Conservation (phyloP, 2,113 vertebrate species). For the Odocoileus virginianus region DNA sequence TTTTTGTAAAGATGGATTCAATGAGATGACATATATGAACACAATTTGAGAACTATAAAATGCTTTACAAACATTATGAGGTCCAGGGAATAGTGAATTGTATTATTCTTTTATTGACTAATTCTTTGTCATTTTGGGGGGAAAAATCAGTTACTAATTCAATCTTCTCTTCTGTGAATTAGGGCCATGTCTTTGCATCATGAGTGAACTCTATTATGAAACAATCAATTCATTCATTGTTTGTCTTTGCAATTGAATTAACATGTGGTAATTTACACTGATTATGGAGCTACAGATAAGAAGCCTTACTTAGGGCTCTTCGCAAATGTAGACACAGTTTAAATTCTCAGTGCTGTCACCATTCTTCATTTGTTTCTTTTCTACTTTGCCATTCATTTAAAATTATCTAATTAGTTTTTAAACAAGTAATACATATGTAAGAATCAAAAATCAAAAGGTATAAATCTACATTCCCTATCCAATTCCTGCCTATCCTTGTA, state of each 20-base stretch:
- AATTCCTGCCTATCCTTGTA: neutral
- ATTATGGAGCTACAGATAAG: neutral
- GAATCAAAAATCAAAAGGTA: neutral
- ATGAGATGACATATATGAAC: neutral
- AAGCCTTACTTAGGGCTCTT: neutral
- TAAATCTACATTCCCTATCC: neutral
- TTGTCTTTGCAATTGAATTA: conserved; percentile 42
- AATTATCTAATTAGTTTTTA: neutral
- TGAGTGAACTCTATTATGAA: neutral
- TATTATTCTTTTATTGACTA: conserved; percentile 36
- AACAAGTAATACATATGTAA: neutral
- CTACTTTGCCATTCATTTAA: neutral
- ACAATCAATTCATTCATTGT: neutral
- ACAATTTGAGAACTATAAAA: neutral
- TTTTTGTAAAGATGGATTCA: neutral
- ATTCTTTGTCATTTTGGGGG: conserved; percentile 12
- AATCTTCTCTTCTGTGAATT: conserved; percentile 44
- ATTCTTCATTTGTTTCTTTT: neutral
- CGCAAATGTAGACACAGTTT: neutral
- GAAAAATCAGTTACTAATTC: conserved; percentile 40
- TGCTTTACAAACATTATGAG: conserved; percentile 8
- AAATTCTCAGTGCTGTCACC: neutral
- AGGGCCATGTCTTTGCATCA: conserved; percentile 29
- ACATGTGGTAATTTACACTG: neutral
- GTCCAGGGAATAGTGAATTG: neutral